Evolutionary conservation across 2,797 vertebrate genomes (phyloP).

Genomic region (Halcyon chelicuti): DNA sequence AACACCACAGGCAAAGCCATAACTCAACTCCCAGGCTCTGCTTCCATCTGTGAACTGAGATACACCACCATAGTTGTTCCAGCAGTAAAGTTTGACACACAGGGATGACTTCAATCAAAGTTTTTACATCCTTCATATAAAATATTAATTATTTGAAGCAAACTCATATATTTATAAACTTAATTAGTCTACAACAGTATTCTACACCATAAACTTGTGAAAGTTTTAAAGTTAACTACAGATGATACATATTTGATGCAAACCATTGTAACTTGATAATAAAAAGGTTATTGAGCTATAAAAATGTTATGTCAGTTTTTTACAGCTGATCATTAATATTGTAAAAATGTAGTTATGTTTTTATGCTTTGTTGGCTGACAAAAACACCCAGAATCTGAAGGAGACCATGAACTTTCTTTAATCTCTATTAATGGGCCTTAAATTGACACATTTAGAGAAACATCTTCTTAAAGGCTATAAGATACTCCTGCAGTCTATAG

Average conservation of each 20-base stretch:
- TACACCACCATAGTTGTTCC: background rate
- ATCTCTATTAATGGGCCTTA: background rate
- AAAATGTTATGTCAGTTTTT: conserved; percentile 71
- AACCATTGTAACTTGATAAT: conserved; percentile 61
- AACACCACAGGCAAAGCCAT: background rate
- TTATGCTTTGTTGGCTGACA: conserved; percentile 45
- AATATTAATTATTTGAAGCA: conserved; percentile 54
- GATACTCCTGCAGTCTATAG: background rate
- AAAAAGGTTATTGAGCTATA: conserved; percentile 71
- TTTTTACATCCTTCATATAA: conserved; percentile 32
- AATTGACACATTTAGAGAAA: background rate
- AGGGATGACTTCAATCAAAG: conserved; percentile 30
- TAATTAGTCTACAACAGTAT: conserved; percentile 57
- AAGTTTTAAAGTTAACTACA: conserved; percentile 70
- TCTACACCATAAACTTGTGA: background rate
- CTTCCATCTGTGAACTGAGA: background rate
- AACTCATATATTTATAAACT: conserved; percentile 49
- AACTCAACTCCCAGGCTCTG: background rate
- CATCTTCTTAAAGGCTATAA: background rate
- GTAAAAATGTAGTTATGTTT: conserved; percentile 60
- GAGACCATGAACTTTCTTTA: conserved; percentile 50
- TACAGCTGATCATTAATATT: conserved; percentile 73
- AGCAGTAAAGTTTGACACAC: background rate
- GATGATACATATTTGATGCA: conserved; percentile 64
- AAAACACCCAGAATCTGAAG: conserved; percentile 61